Conservation (phyloP, 1,140 invertebrate species). For the Meloidogyne floridensis region DNA sequence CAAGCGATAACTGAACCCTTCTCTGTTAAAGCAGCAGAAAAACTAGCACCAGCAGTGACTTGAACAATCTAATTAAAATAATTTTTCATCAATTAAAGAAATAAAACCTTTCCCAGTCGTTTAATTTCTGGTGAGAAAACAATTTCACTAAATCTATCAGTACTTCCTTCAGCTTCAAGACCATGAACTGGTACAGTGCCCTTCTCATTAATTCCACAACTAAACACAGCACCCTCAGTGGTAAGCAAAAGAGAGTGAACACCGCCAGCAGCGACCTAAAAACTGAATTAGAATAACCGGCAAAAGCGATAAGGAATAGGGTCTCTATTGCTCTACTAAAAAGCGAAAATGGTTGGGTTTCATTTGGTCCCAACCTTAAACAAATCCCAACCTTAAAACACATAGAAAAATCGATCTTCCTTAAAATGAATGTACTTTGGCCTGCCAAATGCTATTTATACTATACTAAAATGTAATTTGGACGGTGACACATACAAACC, state of each 20-base stretch:
- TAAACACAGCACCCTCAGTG: constrained; percentile 52
- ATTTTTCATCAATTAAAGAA: constrained; percentile 29
- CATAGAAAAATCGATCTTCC: no score
- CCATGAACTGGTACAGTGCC: constrained; percentile 62
- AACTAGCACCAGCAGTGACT: constrained; percentile 56
- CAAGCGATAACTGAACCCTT: constrained; percentile 60
- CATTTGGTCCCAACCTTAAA: no score
- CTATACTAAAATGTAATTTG: neutral
- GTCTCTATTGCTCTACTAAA: no score
- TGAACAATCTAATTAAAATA: constrained; percentile 53
- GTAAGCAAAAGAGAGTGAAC: constrained; percentile 60
- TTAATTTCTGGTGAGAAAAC: constrained; percentile 48
- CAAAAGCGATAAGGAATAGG: neutral
- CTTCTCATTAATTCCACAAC: constrained; percentile 64
- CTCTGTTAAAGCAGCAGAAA: constrained; percentile 59
- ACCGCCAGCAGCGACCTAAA: constrained; percentile 58
- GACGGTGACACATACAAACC: constrained; percentile 25
- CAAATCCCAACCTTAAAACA: no score
- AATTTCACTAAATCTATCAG: constrained; percentile 55
- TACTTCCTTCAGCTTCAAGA: constrained; percentile 57
- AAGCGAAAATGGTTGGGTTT: no score
- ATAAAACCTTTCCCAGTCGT: constrained; percentile 52
- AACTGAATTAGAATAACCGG: constrained; percentile 1
- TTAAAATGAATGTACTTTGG: no score
- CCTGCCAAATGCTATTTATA: no score